Evolutionary conservation across 2,797 vertebrate genomes (phyloP).

Genomic region (Hylomyscus alleni): DNA sequence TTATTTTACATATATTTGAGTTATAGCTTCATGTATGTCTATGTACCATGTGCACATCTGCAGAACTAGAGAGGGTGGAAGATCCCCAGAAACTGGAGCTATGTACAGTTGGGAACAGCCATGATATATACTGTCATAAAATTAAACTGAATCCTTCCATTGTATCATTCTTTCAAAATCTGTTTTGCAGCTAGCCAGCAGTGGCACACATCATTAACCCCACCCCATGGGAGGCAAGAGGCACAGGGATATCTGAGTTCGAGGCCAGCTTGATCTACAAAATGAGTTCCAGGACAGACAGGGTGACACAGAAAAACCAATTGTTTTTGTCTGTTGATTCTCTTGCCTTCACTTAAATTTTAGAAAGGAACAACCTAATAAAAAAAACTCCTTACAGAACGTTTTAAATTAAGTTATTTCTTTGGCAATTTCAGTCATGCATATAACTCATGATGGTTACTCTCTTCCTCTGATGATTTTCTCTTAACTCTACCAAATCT

Average conservation of each 20-base stretch:
- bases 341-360: not conserved
- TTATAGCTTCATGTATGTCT: not conserved
- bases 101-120: not conserved
- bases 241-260: not conserved
- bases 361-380: not conserved
- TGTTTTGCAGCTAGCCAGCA: not conserved
- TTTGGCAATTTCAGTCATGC: not conserved
- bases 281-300: not conserved
- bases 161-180: not conserved
- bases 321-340: not conserved
- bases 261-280: not conserved
- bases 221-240: too few relatives aligned
- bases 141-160: not conserved
- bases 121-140: not conserved
- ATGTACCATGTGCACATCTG: not conserved
- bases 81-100: not conserved
- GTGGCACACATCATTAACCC: not conserved
- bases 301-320: not conserved
- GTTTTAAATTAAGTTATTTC: not conserved
- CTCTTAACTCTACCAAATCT: not conserved
- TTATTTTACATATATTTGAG: not conserved
- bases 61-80: not conserved
- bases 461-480: not conserved
- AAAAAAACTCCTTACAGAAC: not conserved
- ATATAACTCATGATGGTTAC: not conserved